Base-by-base conservation (phyloP, 2,888 invertebrate species). In the Plagodis pulveraria region DNA sequence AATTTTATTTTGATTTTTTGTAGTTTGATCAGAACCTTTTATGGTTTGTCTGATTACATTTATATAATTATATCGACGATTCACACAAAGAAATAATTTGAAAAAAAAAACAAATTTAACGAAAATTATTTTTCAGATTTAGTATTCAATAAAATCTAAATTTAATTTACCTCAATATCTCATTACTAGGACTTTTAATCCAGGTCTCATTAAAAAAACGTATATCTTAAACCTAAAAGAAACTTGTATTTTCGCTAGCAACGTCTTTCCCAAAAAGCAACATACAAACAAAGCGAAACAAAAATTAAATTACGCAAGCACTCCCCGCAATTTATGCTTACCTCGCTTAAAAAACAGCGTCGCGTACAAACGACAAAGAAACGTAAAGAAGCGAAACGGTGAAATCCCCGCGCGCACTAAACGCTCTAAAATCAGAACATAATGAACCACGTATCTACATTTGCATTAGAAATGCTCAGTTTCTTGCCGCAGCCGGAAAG, bases 391-490 rank as follows among this genome's bases (percentile, higher is more conserved):
- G 73, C 53, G 50, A 54, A 45, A 60, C 60, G 56, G 10, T 61
- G 60, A 61, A 60, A 61, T 61, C 70, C 71, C 71, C 69, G 70
- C 74, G 70, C 75, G 69, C 78, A 72, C 83, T 81, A 83, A 87
- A 84, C 81, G 81, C 73, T 81, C 82, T 80, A 80, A 83, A 87
- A 87, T 86, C 87, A 85, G 82, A 74, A 80, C 84, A 82, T 87
- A 87, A 87, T 86, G 86, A 87, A 84, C 78, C 85, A 81, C 84
- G 84, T 81, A 83, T 75, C 66, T 73, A 82, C 80, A 83, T 81
- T 81, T 81, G 80, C 81, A 81, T 87, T 77, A 79, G 76, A 83
- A 86, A 83, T 86, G 83, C 80, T 78, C 83, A 76, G 77, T 78
- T 77, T 73, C 78, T 78, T 75, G 65, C 73, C 64, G 61, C 64